Evolutionary conservation across 2,888 invertebrate genomes (phyloP).

Genomic region (Emmelina monodactyla): DNA sequence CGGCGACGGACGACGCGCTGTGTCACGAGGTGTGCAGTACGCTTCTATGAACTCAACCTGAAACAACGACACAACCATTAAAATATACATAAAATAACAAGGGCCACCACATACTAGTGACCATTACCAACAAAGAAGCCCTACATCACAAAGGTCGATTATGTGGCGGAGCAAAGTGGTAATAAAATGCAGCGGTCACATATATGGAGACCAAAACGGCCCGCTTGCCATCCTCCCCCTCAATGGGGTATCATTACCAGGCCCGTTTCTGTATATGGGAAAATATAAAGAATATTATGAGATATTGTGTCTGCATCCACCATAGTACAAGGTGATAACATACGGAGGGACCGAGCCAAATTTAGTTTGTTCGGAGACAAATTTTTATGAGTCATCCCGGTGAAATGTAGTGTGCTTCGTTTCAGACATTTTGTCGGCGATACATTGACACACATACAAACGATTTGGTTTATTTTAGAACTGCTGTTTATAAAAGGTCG

Average conservation of each 20-base stretch:
- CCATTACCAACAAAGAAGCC: conserved; percentile 52
- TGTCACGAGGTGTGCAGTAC: conserved; percentile 77
- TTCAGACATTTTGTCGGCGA: not conserved
- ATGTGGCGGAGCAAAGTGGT: conserved; percentile 65
- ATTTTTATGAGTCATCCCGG: conserved; percentile 27
- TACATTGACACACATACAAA: not conserved
- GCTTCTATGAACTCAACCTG: conserved; percentile 78
- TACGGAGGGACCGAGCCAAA: conserved; percentile 34
- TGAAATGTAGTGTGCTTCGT: not conserved
- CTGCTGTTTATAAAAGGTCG: too few relatives aligned
- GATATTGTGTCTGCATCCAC: conserved; percentile 54
- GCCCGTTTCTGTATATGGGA: conserved; percentile 62
- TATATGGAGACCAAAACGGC: conserved; percentile 57
- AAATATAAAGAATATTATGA: conserved; percentile 64
- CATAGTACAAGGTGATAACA: conserved; percentile 58
- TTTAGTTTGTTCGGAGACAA: conserved; percentile 38
- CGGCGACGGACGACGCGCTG: conserved; percentile 56
- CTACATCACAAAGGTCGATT: conserved; percentile 63
- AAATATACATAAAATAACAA: too few relatives aligned
- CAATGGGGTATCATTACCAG: conserved; percentile 55
- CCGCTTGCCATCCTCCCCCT: conserved; percentile 55
- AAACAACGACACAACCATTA: too few relatives aligned
- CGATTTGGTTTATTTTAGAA: too few relatives aligned
- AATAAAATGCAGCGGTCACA: conserved; percentile 67
- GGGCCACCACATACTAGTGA: conserved; percentile 27